phyloP scores from a whole-genome alignment of 2,113 vertebrate species.

The Ascaphus truei region DNA sequence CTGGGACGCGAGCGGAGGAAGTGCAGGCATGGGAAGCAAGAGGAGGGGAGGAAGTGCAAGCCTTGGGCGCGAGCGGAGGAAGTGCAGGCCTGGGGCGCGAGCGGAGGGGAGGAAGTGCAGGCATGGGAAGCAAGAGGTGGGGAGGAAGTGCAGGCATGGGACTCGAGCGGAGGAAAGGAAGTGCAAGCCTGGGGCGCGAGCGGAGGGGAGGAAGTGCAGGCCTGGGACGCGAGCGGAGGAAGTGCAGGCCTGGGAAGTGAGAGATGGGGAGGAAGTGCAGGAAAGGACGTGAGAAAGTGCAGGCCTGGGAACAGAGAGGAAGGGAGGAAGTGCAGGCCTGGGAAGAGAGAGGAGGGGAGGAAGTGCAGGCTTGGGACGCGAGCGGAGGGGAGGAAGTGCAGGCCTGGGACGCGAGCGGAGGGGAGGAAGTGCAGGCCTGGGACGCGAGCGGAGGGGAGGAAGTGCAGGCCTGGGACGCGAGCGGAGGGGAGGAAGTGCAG shows the following conservation, averaged over 20 bases:
- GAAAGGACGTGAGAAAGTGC: neutral
- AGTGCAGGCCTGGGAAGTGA: neutral
- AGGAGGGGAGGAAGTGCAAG: too few species aligned
- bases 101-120: neutral
- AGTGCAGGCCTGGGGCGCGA: too few species aligned
- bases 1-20: too few species aligned
- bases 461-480: too few species aligned
- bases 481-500: too few species aligned
- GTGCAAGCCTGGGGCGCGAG: neutral
- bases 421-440: neutral
- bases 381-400: neutral
- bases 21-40: too few species aligned
- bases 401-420: neutral
- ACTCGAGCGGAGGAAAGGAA: too few species aligned
- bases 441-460: too few species aligned
- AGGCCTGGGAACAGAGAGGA: neutral
- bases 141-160: too few species aligned
- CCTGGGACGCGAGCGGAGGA: neutral
- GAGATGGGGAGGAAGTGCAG: neutral
- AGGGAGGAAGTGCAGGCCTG: neutral
- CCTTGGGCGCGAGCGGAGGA: too few species aligned
- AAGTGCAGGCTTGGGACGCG: neutral
- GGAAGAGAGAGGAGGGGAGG: neutral
- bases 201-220: neutral
- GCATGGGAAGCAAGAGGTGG: neutral